Conservation (phyloP, 2,888 invertebrate species). For the Cataglyphis albicans region DNA sequence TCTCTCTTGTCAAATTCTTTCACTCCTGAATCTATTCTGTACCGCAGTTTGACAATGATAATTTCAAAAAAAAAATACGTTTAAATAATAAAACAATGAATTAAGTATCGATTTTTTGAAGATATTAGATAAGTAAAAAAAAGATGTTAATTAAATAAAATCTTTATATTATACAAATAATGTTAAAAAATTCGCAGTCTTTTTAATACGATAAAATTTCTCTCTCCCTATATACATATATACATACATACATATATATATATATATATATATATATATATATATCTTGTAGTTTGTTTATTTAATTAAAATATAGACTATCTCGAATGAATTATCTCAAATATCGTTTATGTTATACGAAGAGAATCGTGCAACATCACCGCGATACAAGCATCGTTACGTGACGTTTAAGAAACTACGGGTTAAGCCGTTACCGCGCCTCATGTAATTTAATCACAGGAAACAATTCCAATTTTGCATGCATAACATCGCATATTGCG, state of each 20-base stretch:
- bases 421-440: slow-evolving; percentile 45
- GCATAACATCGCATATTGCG: slow-evolving; percentile 43
- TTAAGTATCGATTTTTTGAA: background rate
- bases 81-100: background rate
- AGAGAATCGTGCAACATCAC: background rate
- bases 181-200: background rate
- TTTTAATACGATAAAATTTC: background rate
- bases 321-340: slow-evolving; percentile 16
- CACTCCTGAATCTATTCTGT: slow-evolving; percentile 59
- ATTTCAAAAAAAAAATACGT: background rate
- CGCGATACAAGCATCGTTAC: slow-evolving; percentile 1
- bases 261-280: background rate
- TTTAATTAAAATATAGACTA: background rate
- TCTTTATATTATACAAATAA: background rate
- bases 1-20: slow-evolving; percentile 45
- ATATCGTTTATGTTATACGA: slow-evolving; percentile 18
- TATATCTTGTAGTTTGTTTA: slow-evolving; percentile 2
- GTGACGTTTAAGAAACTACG: slow-evolving; percentile 51
- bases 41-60: slow-evolving; percentile 7
- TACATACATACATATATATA: too few relatives aligned
- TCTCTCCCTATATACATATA: too few relatives aligned
- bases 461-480: slow-evolving; percentile 53
- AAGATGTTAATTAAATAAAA: background rate
- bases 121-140: background rate
- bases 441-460: slow-evolving; percentile 54